Conservation (phyloP, 2,113 vertebrate species). For the Rhynchopsitta pachyrhyncha region DNA sequence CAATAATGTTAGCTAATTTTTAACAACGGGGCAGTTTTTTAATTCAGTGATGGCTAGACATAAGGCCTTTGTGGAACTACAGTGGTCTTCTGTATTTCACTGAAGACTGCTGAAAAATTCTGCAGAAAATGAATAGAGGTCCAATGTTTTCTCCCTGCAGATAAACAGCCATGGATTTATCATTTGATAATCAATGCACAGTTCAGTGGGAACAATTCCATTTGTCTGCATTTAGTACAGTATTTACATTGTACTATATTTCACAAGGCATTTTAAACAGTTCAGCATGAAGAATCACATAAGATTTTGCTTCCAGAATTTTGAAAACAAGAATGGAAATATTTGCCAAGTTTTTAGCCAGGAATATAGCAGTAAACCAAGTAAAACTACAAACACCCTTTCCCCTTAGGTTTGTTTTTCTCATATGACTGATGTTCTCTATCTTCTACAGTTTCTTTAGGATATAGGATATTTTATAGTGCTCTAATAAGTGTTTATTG, state of each 20-base stretch:
- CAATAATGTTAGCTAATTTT: slow-evolving; percentile 1
- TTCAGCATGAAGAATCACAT: background rate
- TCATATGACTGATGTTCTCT: background rate
- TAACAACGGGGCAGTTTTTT: background rate
- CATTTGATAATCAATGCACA: slow-evolving; percentile 1
- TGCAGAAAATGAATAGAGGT: slow-evolving; percentile 12
- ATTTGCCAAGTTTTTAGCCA: background rate
- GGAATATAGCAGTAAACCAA: background rate
- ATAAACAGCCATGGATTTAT: slow-evolving; percentile 41
- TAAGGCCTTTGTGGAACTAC: slow-evolving; percentile 2
- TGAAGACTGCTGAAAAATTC: slow-evolving; percentile 24
- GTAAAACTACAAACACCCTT: background rate
- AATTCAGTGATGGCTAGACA: background rate
- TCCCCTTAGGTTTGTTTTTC: background rate
- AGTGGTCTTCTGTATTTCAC: background rate
- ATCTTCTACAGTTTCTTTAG: background rate
- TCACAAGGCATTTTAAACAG: background rate
- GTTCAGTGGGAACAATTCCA: background rate
- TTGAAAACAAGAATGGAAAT: background rate
- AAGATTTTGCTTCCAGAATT: background rate
- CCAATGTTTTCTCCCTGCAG: slow-evolving; percentile 17
- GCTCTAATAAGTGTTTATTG: background rate
- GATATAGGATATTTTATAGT: background rate
- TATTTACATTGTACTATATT: background rate
- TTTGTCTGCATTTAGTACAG: background rate